Evolutionary conservation across 1,140 invertebrate species (phyloP).

Genomic region (Pentalonia nigronervosa): DNA sequence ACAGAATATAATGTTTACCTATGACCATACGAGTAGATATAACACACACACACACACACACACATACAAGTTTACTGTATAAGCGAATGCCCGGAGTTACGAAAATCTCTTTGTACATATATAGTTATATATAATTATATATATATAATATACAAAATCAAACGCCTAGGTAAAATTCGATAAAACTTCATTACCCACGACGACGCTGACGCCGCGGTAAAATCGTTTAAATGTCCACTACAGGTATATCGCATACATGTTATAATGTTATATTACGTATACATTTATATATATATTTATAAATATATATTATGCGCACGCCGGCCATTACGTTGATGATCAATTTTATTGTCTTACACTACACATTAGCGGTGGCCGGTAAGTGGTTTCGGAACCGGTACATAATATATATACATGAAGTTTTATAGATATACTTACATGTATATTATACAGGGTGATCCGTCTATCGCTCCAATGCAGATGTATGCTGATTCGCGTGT

Average conservation of each 20-base stretch:
- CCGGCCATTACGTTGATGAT: background rate
- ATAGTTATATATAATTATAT: no score
- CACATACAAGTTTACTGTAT: background rate
- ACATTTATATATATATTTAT: background rate
- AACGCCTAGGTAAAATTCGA: slow-evolving; percentile 18
- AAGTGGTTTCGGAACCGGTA: slow-evolving; percentile 29
- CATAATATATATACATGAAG: background rate
- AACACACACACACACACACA: background rate
- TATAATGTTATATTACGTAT: background rate
- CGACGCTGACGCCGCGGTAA: background rate
- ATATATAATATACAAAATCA: background rate
- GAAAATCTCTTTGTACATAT: background rate
- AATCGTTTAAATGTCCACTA: background rate
- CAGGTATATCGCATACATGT: background rate
- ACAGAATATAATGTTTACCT: background rate
- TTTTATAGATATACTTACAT: background rate
- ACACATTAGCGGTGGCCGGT: background rate
- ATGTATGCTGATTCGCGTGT: background rate
- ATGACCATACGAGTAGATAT: background rate
- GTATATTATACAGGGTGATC: background rate
- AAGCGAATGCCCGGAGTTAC: background rate
- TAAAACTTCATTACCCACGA: background rate
- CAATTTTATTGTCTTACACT: slow-evolving; percentile 33
- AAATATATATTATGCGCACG: background rate
- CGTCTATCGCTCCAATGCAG: background rate